Evolutionary conservation across 2,797 vertebrate species (phyloP).

Genomic region (Hydrocynus forskahlii): DNA sequence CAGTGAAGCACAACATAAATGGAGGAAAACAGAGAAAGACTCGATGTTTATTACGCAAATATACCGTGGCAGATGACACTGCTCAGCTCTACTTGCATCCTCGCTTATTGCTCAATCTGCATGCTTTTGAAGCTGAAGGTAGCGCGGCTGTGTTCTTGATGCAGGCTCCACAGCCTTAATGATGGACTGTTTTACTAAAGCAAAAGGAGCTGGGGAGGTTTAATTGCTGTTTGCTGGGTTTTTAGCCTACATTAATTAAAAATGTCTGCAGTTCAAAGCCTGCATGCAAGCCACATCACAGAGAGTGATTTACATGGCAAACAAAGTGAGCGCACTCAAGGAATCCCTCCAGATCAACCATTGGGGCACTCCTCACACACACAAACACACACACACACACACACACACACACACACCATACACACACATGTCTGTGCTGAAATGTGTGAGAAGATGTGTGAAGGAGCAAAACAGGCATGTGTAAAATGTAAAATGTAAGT

Average conservation of each 20-base stretch:
- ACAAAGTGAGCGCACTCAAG: conserved; percentile 28
- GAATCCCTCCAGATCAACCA: conserved; percentile 41
- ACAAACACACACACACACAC: conserved; percentile 21
- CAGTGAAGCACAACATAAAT: neutral
- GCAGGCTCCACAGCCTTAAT: conserved; percentile 22
- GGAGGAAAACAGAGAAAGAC: no score
- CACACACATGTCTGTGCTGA: neutral
- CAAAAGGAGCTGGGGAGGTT: conserved; percentile 28
- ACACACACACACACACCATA: no score
- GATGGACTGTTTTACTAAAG: conserved; percentile 27
- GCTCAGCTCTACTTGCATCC: neutral
- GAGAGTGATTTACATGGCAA: conserved; percentile 48
- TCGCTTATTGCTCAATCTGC: neutral
- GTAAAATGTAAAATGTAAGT: neutral
- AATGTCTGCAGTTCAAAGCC: conserved; percentile 46
- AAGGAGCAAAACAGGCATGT: neutral
- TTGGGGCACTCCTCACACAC: conserved; percentile 25
- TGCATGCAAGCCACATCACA: conserved; percentile 9
- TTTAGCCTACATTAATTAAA: conserved; percentile 50
- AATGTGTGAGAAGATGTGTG: conserved; percentile 3
- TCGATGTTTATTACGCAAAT: neutral
- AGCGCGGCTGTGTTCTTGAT: neutral
- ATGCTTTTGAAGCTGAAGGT: conserved; percentile 29
- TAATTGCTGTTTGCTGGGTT: conserved; percentile 50
- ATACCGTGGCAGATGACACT: neutral